Conservation (phyloP, 2,113 vertebrate genomes). For the Callipepla californica region DNA sequence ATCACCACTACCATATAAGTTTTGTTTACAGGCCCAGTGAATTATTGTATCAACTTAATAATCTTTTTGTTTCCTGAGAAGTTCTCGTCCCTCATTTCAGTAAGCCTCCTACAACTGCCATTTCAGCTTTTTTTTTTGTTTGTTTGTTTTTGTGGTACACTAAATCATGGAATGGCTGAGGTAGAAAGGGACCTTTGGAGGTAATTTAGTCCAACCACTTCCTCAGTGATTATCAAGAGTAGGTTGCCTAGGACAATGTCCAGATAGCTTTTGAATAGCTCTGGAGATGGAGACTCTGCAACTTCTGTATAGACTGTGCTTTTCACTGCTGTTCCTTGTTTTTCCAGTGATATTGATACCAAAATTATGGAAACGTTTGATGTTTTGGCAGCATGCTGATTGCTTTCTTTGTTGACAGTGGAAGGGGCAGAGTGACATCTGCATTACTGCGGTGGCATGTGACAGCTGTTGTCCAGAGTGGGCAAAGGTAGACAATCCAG, state of each 20-base stretch:
- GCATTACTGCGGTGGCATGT: background rate
- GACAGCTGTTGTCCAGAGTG: background rate
- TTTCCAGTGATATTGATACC: background rate
- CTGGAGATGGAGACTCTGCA: background rate
- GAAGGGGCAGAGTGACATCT: background rate
- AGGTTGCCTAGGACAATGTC: background rate
- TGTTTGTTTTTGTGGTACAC: background rate
- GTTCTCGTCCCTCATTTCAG: background rate
- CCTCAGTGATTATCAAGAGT: background rate
- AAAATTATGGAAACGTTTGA: background rate
- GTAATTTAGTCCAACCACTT: background rate
- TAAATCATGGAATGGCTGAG: background rate
- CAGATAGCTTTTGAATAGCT: background rate
- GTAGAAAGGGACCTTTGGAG: background rate
- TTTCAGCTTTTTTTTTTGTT: background rate
- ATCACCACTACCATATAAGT: background rate
- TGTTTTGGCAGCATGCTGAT: background rate
- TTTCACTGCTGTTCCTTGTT: background rate
- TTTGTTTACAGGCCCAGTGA: background rate
- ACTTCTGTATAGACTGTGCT: background rate
- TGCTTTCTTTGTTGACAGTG: background rate
- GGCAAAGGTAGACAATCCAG: constrained; percentile 17
- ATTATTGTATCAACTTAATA: background rate
- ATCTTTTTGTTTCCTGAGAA: background rate
- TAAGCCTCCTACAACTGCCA: background rate